Base-by-base conservation (phyloP, 2,888 invertebrate genomes). In the Sicus ferrugineus region DNA sequence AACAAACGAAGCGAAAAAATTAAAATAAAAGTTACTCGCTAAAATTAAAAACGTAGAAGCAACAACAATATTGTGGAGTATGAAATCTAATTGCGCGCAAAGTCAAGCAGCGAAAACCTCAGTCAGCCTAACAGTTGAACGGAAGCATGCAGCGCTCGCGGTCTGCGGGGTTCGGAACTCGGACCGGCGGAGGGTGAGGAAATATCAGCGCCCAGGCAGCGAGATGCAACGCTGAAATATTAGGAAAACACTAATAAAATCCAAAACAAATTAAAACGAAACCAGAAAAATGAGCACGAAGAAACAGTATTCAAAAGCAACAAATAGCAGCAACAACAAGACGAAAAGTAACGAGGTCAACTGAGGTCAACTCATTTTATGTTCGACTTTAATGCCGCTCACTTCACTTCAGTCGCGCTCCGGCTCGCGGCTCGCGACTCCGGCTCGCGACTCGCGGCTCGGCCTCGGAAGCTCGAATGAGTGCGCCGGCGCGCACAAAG, bases 301-400 rank as follows among this genome's bases (percentile, higher is more conserved):
- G 23, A 54, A 42, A 61, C 28, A 38, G 66, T 50, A 62, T 67
- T 61, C 68, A 63, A 52, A 70, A 58, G 56, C 50, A 74, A 65
- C 67, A 74, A 72, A 71, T 68, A 67, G 70, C 31, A 68, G 66
- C 56, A 46, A 52, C 31, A 68, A 68, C 56, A 46, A 52, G 52
- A 48, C 50, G 38, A 69, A 70, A 72, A 72, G 62, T 72, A 81
- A 79, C 81, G 80, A 82, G 82, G 80, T 81, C 81, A 81, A 76
- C 79, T 76, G 82, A 81, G 80, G 80, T 81, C 80, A 81, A 81
- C 81, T 77, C 76, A 82, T 81, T 81, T 81, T 78, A 81, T 82
- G 80, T 79, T 78, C 78, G 75, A 79, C 79, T 67, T 59, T 48
- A 67, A 67, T 34, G 67, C 48, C 46, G 67, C 59, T 59, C 67